Base-by-base conservation (phyloP, 1,140 invertebrate species). In the Armadillidium nasatum region DNA sequence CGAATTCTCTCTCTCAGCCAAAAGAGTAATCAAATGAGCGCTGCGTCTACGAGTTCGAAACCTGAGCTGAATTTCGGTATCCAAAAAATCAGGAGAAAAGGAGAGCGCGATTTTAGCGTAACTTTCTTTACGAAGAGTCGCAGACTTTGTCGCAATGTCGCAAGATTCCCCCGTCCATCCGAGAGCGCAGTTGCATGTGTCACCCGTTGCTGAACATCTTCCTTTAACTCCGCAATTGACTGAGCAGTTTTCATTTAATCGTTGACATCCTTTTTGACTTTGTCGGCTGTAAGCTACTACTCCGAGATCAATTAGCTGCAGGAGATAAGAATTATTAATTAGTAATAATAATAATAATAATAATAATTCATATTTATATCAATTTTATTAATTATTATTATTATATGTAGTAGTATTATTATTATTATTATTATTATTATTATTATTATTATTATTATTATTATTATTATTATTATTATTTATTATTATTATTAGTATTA, bases 71-170 rank as follows among this genome's bases (percentile, higher is more conserved):
- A 75, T 44, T n/a, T 60, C 69, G 10, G 68, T 67, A 13, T 75
- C 73, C 54, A 68, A 75, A 7, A 54, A 54, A 75, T 75, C 73
- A 67, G 73, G 73, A 9, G 60, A 22, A 43, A 75, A 75, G 3
- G 73, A 75, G 6, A 75, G 66, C 7, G 73, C 73, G 13, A 75
- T n/a, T 44, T 75, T 75, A 19, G 73, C 73, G 43, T 23, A 75
- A 33, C 73, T 75, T 68, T 75, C 69, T 43, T 15, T 7, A 44
- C 44, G 60, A 6, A 75, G 22, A 21, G 50, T 23, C 10, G 68
- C 50, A 19, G 73, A 54, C n/a, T 66, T 54, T 21, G 73, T 67
- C 2, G 15, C 10, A 23, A 44, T 44, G 1, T 46, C 73, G 33
- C 73, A 75, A 19, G 46, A 22, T n/a, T 60, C 54, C 22, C 73